These are phyloP conservation scores for Ahaetulla prasina DNA, from an alignment of 2,113 vertebrate genomes.

Conservation along the genomic window DNA sequence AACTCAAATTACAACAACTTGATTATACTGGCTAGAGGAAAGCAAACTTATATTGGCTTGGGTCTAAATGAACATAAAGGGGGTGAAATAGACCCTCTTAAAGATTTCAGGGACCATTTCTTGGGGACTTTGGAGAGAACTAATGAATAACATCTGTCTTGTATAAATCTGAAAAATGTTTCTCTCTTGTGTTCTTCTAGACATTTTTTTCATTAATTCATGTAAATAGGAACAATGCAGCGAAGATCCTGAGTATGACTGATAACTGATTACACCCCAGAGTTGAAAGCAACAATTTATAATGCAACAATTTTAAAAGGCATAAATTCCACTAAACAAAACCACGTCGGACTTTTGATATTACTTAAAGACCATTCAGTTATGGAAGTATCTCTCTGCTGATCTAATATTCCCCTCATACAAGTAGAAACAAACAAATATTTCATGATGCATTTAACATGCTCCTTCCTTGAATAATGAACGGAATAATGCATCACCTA, in stretches of 20 bases:
- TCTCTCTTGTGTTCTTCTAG: background rate
- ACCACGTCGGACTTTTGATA: conserved; percentile 27
- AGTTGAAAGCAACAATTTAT: background rate
- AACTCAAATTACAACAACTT: background rate
- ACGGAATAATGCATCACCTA: background rate
- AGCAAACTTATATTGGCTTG: background rate
- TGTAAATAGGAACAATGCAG: background rate
- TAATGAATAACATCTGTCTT: background rate
- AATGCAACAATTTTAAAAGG: background rate
- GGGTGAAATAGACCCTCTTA: background rate
- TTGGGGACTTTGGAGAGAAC: background rate
- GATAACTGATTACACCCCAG: background rate
- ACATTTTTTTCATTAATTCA: background rate
- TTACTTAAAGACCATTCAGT: conserved; percentile 35
- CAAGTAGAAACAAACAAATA: conserved; percentile 33
- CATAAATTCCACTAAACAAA: conserved; percentile 15
- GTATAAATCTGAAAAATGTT: background rate
- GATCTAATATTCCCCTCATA: conserved; percentile 42
- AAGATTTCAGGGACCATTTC: background rate
- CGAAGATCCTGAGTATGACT: background rate
- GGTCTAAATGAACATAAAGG: background rate
- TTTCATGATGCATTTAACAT: conserved; percentile 45
- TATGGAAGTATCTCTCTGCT: conserved; percentile 35
- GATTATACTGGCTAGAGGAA: background rate
- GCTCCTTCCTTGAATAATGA: conserved; percentile 12